Evolutionary conservation across 2,113 vertebrate species (phyloP).

Genomic region (Triplophysa dalaica): DNA sequence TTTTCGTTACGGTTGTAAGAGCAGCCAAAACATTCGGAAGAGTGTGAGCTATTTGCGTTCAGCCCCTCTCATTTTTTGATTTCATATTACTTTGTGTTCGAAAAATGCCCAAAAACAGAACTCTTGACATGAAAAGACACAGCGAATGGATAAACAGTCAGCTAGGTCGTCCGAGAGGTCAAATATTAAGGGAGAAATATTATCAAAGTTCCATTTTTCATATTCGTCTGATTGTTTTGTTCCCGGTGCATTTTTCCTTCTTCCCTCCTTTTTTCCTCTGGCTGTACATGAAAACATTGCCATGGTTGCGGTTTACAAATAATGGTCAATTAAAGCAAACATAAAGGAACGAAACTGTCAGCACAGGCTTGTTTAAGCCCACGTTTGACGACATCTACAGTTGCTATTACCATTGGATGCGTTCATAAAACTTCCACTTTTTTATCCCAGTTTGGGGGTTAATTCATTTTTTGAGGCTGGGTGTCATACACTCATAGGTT

Average conservation of each 20-base stretch:
- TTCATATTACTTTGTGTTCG: background rate
- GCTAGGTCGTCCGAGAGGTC: constrained; percentile 3
- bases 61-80: background rate
- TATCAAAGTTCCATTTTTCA: background rate
- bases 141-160: background rate
- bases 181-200: background rate
- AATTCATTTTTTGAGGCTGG: background rate
- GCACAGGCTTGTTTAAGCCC: constrained; percentile 13
- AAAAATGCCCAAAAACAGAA: background rate
- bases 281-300: constrained; percentile 17
- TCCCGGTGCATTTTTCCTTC: background rate
- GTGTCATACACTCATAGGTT: constrained; percentile 31
- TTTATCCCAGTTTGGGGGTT: constrained; percentile 11
- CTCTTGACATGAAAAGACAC: background rate
- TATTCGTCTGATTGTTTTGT: background rate
- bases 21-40: constrained; percentile 20
- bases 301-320: constrained; percentile 36
- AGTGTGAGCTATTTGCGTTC: background rate
- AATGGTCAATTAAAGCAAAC: constrained; percentile 40
- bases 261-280: background rate
- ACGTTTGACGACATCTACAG: constrained; percentile 19
- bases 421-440: constrained; percentile 21
- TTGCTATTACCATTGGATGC: constrained; percentile 17
- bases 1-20: background rate
- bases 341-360: constrained; percentile 35